These are phyloP conservation scores for Boloria euphrosyne DNA, from an alignment of 2,888 invertebrate genomes.

Conservation along the genomic window DNA sequence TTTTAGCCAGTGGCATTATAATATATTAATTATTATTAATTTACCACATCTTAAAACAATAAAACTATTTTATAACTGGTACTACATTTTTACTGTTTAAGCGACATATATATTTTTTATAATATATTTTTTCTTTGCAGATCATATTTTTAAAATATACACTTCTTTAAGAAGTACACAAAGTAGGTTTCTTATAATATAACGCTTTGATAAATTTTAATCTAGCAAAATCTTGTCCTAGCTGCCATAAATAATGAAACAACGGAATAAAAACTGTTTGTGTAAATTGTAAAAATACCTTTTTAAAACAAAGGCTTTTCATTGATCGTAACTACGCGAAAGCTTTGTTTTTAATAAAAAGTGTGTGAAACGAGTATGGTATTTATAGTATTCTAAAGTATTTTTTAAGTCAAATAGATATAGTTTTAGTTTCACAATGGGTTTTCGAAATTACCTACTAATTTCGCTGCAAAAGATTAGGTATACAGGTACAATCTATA, in stretches of 20 bases:
- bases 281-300: conserved; percentile 14
- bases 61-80: no score
- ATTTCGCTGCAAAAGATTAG: no score
- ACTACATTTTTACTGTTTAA: background rate
- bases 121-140: conserved; percentile 13
- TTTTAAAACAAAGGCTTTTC: conserved; percentile 17
- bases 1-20: no score
- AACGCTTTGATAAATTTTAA: conserved; percentile 22
- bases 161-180: conserved; percentile 17
- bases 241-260: conserved; percentile 18
- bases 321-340: conserved; percentile 7
- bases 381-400: no score
- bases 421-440: no score
- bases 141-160: conserved; percentile 11
- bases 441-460: no score
- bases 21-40: no score
- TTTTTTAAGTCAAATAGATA: no score
- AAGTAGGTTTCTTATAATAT: conserved; percentile 21
- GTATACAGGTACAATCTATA: no score
- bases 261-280: conserved; percentile 13
- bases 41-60: no score
- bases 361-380: no score
- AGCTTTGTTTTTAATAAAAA: background rate
- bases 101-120: conserved; percentile 13
- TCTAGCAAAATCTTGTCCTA: conserved; percentile 22